Percentiles rank a stretch among this genome's conserved stretches.
phyloP scores from a whole-genome alignment of 2,113 vertebrate species.

The Silurus glanis region DNA sequence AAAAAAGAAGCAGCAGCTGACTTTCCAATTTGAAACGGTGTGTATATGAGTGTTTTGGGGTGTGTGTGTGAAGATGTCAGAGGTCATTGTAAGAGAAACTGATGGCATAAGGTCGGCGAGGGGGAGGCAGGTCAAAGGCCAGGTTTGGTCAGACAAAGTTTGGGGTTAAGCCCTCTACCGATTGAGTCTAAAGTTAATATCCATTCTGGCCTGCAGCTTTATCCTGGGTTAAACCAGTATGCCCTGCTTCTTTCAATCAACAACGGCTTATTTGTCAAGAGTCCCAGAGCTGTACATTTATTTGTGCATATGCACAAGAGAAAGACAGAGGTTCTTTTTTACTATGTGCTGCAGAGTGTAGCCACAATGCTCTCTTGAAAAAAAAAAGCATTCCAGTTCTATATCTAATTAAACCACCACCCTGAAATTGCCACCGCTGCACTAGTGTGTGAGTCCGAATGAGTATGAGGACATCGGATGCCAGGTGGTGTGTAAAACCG shows the following conservation, averaged over 20 bases:
- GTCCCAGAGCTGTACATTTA: slow-evolving; percentile 55
- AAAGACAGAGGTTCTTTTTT: not conserved
- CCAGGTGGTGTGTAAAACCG: slow-evolving; percentile 32
- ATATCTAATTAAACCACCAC: slow-evolving; percentile 34
- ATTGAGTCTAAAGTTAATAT: slow-evolving; percentile 70
- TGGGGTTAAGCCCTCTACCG: slow-evolving; percentile 61
- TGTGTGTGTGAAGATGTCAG: slow-evolving; percentile 53
- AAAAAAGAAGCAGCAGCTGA: slow-evolving; percentile 1
- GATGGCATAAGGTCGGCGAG: slow-evolving; percentile 60
- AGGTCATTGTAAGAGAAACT: slow-evolving; percentile 68
- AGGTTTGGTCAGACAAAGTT: slow-evolving; percentile 48
- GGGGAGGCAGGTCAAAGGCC: slow-evolving; percentile 53
- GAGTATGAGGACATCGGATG: slow-evolving; percentile 27
- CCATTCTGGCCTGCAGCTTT: slow-evolving; percentile 57
- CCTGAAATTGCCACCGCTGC: slow-evolving; percentile 37
- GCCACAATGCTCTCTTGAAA: slow-evolving; percentile 29
- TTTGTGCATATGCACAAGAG: slow-evolving; percentile 25
- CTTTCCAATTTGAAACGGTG: slow-evolving; percentile 15
- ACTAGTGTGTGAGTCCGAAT: slow-evolving; percentile 40
- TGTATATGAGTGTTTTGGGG: slow-evolving; percentile 21
- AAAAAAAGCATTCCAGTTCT: slow-evolving; percentile 19
- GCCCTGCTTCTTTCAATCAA: slow-evolving; percentile 61
- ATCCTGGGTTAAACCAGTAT: slow-evolving; percentile 66
- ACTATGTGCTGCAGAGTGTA: not conserved
- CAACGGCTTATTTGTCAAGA: slow-evolving; percentile 61